phyloP scores from a whole-genome alignment of 2,888 invertebrate genomes.

The Cerastoderma edule region DNA sequence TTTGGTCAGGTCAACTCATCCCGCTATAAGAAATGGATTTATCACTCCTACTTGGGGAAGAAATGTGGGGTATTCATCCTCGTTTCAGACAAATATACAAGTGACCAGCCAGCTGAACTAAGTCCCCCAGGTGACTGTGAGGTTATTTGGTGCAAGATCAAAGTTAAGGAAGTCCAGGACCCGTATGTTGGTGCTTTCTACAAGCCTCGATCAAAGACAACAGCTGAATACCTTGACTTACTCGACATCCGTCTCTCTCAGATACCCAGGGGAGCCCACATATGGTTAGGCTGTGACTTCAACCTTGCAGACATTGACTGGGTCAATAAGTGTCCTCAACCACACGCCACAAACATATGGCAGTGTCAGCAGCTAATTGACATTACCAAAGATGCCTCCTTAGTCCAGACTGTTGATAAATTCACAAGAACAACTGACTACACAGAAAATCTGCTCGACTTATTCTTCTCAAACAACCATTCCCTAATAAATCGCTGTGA shows the following conservation, averaged over 20 bases:
- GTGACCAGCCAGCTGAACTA: conserved; percentile 38
- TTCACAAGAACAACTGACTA: conserved; percentile 33
- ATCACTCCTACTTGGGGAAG: too few relatives aligned
- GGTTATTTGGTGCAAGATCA: conserved; percentile 33
- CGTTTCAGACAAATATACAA: conserved; percentile 18
- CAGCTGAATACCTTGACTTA: conserved; percentile 7
- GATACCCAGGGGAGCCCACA: conserved; percentile 18
- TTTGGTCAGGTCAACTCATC: too few relatives aligned
- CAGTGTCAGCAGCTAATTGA: conserved; percentile 28
- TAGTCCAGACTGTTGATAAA: conserved; percentile 29
- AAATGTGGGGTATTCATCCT: conserved; percentile 39
- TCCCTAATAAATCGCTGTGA: conserved; percentile 22
- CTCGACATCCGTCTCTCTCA: not conserved
- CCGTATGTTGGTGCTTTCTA: conserved; percentile 39
- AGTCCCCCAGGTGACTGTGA: conserved; percentile 22
- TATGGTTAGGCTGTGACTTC: conserved; percentile 32
- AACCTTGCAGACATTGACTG: conserved; percentile 32
- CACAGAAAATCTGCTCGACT: conserved; percentile 19
- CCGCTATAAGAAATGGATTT: too few relatives aligned
- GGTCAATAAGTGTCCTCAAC: conserved; percentile 12
- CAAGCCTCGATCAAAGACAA: conserved; percentile 36
- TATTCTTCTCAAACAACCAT: conserved; percentile 40
- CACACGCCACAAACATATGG: not conserved
- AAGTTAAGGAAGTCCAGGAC: conserved; percentile 30
- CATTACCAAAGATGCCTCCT: conserved; percentile 26